Conservation (phyloP, 2,888 invertebrate species). For the Diarsia brunnea region DNA sequence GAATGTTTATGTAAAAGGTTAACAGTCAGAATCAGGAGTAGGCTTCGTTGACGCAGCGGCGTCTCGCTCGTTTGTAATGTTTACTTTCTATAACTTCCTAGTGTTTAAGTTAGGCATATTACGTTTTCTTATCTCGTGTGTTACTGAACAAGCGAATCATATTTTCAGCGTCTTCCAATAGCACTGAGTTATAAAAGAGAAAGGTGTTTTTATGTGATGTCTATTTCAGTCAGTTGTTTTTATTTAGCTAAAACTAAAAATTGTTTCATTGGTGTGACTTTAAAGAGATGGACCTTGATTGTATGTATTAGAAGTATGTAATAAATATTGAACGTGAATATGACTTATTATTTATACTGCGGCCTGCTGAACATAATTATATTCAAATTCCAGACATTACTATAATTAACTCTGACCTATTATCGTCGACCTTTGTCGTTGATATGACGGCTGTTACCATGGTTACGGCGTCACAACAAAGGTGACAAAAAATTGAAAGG, state of each 20-base stretch:
- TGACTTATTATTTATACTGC: conserved; percentile 67
- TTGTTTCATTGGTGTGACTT: conserved; percentile 86
- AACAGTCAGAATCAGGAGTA: conserved; percentile 72
- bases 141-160: conserved; percentile 69
- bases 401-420: conserved; percentile 18
- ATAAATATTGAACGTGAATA: conserved; percentile 85
- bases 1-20: conserved; percentile 80
- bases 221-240: conserved; percentile 84
- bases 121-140: conserved; percentile 71
- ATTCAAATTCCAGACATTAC: conserved; percentile 12
- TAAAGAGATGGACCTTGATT: conserved; percentile 85
- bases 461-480: conserved; percentile 88
- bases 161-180: conserved; percentile 87
- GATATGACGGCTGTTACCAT: conserved; percentile 74
- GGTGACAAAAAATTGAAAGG: conserved; percentile 35
- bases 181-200: conserved; percentile 77
- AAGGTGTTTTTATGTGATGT: conserved; percentile 79
- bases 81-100: conserved; percentile 65
- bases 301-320: conserved; percentile 87
- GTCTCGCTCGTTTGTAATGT: conserved; percentile 55
- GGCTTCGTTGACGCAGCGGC: conserved; percentile 71
- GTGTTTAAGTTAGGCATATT: conserved; percentile 69
- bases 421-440: conserved; percentile 23
- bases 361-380: neutral
- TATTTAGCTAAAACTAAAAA: conserved; percentile 77